Conservation (phyloP, 2,888 invertebrate species). For the Drosophila macrospina region DNA sequence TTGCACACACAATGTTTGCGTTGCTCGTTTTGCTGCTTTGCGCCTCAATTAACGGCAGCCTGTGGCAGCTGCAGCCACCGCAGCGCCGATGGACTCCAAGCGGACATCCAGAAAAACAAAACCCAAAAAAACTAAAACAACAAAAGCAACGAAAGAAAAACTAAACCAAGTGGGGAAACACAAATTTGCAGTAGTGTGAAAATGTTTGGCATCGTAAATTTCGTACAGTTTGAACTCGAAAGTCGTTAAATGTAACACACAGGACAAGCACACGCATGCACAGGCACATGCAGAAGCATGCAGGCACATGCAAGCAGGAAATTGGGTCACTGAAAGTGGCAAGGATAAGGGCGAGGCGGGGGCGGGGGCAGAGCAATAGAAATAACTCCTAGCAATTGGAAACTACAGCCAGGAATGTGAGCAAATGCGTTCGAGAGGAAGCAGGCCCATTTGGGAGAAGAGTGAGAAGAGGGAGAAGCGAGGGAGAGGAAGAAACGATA, state of each 20-base stretch:
- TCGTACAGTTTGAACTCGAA: constrained; percentile 77
- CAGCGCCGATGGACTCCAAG: constrained; percentile 20
- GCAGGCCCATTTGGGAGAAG: neutral
- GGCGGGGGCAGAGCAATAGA: constrained; percentile 44
- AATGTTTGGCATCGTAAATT: constrained; percentile 72
- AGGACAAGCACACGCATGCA: constrained; percentile 16
- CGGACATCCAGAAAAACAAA: constrained; percentile 1
- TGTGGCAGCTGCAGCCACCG: constrained; percentile 54
- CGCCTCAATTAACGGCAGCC: constrained; percentile 76
- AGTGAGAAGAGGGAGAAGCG: no score
- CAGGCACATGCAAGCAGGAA: constrained; percentile 38
- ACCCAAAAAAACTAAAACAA: constrained; percentile 11
- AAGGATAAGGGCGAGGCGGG: neutral
- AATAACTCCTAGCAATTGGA: constrained; percentile 58
- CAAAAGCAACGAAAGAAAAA: neutral
- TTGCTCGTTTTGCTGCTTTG: constrained; percentile 47
- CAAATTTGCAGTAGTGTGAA: constrained; percentile 64
- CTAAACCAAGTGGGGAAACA: constrained; percentile 3
- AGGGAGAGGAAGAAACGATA: neutral
- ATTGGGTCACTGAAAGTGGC: constrained; percentile 60
- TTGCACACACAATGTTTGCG: constrained; percentile 55
- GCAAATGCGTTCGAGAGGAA: constrained; percentile 19
- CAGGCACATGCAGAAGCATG: constrained; percentile 19
- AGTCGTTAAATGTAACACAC: constrained; percentile 77
- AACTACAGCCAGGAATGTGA: constrained; percentile 46